Percentiles rank a stretch among this genome's conserved stretches.
Evolutionary conservation across 1,140 invertebrate genomes (phyloP).

Genomic region (Bicyclus anynana): DNA sequence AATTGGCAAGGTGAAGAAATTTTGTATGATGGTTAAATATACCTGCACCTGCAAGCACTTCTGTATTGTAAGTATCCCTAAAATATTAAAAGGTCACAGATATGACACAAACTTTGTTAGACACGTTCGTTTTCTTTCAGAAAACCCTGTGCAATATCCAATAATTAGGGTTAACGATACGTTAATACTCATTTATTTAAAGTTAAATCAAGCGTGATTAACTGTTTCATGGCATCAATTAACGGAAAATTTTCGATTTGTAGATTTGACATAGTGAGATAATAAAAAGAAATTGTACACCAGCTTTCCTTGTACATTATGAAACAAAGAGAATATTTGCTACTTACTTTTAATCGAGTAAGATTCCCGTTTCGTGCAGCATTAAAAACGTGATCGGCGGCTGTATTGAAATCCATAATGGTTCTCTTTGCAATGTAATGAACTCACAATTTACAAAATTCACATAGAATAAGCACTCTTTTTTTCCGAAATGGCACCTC

Average conservation of each 20-base stretch:
- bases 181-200: background rate
- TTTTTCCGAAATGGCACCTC: constrained; percentile 64
- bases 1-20: constrained; percentile 3
- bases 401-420: constrained; percentile 75
- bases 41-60: background rate
- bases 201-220: background rate
- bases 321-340: constrained; percentile 1
- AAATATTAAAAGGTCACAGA: no score
- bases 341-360: constrained; percentile 70
- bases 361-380: constrained; percentile 70
- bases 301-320: background rate
- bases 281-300: background rate
- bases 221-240: background rate
- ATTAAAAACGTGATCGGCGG: constrained; percentile 59
- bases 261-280: background rate
- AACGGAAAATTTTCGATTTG: background rate
- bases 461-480: constrained; percentile 67
- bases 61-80: no score
- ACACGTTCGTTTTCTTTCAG: no score
- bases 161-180: no score
- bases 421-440: constrained; percentile 56
- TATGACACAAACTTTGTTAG: background rate
- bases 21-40: background rate
- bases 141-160: no score
- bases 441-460: constrained; percentile 48